Conservation (phyloP, 2,113 vertebrate genomes). For the Mus pahari region DNA sequence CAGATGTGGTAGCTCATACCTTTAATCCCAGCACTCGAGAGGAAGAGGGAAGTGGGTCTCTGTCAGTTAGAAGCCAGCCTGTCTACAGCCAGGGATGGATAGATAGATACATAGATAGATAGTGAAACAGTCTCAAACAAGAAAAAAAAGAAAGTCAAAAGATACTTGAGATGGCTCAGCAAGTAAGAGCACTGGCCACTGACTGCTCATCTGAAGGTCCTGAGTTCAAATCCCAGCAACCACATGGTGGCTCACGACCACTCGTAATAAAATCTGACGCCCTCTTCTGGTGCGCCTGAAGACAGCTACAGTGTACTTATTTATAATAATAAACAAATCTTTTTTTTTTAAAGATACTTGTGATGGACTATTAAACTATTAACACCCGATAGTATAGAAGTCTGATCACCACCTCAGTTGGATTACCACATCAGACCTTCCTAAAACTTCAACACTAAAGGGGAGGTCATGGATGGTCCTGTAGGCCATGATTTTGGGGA, state of each 20-base stretch:
- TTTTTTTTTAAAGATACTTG: not conserved
- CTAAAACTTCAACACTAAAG: not conserved
- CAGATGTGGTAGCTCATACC: not conserved
- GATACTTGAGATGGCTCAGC: not conserved
- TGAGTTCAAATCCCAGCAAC: too few relatives aligned
- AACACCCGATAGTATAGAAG: not conserved
- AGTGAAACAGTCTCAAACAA: not conserved
- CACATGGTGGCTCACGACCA: too few relatives aligned
- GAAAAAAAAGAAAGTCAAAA: constrained; percentile 19
- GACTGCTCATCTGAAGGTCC: too few relatives aligned
- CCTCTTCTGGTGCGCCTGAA: too few relatives aligned
- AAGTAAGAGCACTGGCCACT: too few relatives aligned
- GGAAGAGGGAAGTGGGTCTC: not conserved
- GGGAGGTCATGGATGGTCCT: not conserved
- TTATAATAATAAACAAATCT: too few relatives aligned
- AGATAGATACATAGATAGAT: too few relatives aligned
- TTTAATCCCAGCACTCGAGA: not conserved
- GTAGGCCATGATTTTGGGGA: too few relatives aligned
- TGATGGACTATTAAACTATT: not conserved
- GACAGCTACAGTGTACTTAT: too few relatives aligned
- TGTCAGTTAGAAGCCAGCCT: not conserved
- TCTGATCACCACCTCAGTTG: constrained; percentile 12
- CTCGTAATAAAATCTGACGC: too few relatives aligned
- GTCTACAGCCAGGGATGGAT: not conserved
- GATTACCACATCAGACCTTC: not conserved